Conservation (phyloP, 2,797 vertebrate genomes). For the Cyclura pinguis region DNA sequence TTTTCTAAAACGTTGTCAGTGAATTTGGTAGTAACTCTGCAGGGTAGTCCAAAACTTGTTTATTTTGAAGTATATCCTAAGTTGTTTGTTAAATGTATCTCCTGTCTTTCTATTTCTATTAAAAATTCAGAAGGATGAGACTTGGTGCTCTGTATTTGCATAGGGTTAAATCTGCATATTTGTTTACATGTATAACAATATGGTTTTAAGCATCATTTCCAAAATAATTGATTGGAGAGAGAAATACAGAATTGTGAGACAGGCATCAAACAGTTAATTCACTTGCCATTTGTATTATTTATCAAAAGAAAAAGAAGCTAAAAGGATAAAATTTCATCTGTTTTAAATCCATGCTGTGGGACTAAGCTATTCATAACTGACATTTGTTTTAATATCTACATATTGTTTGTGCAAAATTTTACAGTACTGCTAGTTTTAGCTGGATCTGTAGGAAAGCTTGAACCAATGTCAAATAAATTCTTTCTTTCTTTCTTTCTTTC, state of each 20-base stretch:
- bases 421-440: background rate
- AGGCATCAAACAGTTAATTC: slow-evolving; percentile 21
- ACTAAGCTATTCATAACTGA: background rate
- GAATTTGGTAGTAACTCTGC: background rate
- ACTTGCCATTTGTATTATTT: slow-evolving; percentile 30
- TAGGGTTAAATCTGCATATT: too few species aligned
- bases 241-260: slow-evolving; percentile 13
- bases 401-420: slow-evolving; percentile 17
- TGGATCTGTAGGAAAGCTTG: background rate
- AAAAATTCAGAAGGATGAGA: too few species aligned
- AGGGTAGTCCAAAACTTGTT: background rate
- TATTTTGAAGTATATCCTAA: background rate
- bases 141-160: too few species aligned
- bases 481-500: background rate
- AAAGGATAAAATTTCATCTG: slow-evolving; percentile 20
- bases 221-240: slow-evolving; percentile 13
- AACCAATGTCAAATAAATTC: background rate
- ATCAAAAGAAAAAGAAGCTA: background rate
- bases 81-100: background rate
- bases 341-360: slow-evolving; percentile 4
- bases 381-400: background rate
- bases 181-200: background rate
- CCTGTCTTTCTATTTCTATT: background rate
- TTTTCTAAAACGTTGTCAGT: slow-evolving; percentile 25
- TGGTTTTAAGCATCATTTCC: slow-evolving; percentile 9